Conservation (phyloP, 2,888 invertebrate genomes). For the Ennomos fuscantarius region DNA sequence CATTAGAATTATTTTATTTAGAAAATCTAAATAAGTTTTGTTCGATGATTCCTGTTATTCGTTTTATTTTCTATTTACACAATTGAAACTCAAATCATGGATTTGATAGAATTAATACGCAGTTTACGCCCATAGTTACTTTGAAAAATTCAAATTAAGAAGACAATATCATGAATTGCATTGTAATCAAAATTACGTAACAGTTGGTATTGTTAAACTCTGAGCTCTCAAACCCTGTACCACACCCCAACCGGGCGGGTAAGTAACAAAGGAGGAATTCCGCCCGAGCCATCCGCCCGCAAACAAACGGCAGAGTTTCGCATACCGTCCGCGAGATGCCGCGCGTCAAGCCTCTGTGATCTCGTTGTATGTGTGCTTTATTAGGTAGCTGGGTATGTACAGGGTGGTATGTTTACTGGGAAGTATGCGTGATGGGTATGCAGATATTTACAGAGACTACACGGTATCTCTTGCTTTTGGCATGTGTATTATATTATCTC, state of each 20-base stretch:
- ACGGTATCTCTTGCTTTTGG: neutral
- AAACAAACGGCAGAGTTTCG: constrained; percentile 75
- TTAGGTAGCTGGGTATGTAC: constrained; percentile 29
- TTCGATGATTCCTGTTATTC: too few relatives aligned
- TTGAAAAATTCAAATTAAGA: too few relatives aligned
- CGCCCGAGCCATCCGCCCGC: constrained; percentile 76
- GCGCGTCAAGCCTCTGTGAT: constrained; percentile 51
- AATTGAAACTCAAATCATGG: too few relatives aligned
- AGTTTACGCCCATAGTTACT: too few relatives aligned
- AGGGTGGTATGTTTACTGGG: neutral
- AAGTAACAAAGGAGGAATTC: constrained; percentile 81
- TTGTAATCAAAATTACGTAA: too few relatives aligned
- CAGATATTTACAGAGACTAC: neutral
- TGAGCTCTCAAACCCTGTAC: constrained; percentile 25
- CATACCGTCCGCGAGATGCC: constrained; percentile 75
- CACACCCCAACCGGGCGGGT: constrained; percentile 54
- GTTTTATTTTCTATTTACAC: too few relatives aligned
- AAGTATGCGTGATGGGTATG: constrained; percentile 1
- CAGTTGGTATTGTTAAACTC: too few relatives aligned
- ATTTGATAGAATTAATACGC: too few relatives aligned
- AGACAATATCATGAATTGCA: too few relatives aligned
- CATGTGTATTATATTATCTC: neutral
- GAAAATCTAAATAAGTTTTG: too few relatives aligned
- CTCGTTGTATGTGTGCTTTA: constrained; percentile 43
- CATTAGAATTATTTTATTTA: too few relatives aligned